A percentile compares a stretch with the other conserved stretches of the same genome.
These are phyloP conservation scores for Rhadinocentrus ornatus DNA, from an alignment of 2,797 vertebrate species.

Conservation along the genomic window DNA sequence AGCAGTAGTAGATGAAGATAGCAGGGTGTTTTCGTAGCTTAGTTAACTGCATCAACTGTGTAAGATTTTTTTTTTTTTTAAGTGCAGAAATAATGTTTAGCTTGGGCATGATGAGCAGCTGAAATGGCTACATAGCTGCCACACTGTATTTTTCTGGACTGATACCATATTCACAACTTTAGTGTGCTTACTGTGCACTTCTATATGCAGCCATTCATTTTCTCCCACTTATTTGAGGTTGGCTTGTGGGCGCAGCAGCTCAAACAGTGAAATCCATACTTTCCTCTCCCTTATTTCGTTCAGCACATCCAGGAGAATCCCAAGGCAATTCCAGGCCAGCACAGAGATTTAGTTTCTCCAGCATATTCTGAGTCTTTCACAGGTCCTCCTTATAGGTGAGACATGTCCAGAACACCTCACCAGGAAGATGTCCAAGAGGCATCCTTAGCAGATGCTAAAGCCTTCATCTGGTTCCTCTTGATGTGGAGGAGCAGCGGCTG, in stretches of 20 bases:
- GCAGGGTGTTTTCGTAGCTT: neutral
- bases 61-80: neutral
- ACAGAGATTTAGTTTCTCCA: too few relatives aligned
- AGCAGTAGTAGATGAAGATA: neutral
- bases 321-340: neutral
- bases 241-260: neutral
- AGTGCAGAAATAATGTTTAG: neutral
- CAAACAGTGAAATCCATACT: neutral
- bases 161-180: too few relatives aligned
- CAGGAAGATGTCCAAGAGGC: too few relatives aligned
- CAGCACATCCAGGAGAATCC: neutral
- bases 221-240: neutral
- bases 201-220: neutral
- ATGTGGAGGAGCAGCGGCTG: too few relatives aligned
- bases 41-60: neutral
- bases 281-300: neutral
- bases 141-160: too few relatives aligned
- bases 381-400: too few relatives aligned
- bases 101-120: neutral
- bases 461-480: too few relatives aligned
- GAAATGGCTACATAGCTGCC: neutral
- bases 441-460: too few relatives aligned
- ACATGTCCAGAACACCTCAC: too few relatives aligned
- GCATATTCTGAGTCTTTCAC: too few relatives aligned
- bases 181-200: neutral